These are phyloP conservation scores for Chrysodeixis includens DNA, from an alignment of 2,888 invertebrate species.

Conservation along the genomic window DNA sequence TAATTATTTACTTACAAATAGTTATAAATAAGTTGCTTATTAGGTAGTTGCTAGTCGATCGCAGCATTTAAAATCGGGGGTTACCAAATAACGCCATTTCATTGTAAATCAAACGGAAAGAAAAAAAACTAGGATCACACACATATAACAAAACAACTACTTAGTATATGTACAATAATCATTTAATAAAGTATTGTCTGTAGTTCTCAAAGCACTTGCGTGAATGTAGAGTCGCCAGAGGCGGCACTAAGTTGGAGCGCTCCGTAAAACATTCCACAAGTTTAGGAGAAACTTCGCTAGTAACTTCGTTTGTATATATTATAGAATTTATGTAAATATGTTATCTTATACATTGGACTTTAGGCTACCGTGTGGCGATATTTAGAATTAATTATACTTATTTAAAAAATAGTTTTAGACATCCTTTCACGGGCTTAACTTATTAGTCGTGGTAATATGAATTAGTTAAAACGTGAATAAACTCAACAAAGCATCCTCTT, in stretches of 20 bases:
- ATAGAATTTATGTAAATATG: conserved; percentile 19
- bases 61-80: too few relatives aligned
- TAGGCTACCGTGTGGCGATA: conserved; percentile 10
- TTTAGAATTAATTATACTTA: neutral
- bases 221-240: conserved; percentile 8
- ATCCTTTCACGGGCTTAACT: too few relatives aligned
- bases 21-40: too few relatives aligned
- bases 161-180: neutral
- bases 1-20: too few relatives aligned
- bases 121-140: too few relatives aligned
- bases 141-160: too few relatives aligned
- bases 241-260: conserved; percentile 22
- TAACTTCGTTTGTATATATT: conserved; percentile 10
- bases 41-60: too few relatives aligned
- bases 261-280: conserved; percentile 10
- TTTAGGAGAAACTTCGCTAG: conserved; percentile 25
- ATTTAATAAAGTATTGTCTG: neutral
- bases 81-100: too few relatives aligned
- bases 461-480: too few relatives aligned
- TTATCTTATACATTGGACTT: conserved; percentile 6
- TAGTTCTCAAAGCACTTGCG: neutral
- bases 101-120: too few relatives aligned
- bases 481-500: too few relatives aligned
- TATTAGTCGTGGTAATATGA: too few relatives aligned
- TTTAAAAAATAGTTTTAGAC: neutral